Percentiles rank a stretch among this genome's conserved stretches.
Evolutionary conservation across 2,797 vertebrate genomes (phyloP).

Genomic region (Cossypha polioptera): DNA sequence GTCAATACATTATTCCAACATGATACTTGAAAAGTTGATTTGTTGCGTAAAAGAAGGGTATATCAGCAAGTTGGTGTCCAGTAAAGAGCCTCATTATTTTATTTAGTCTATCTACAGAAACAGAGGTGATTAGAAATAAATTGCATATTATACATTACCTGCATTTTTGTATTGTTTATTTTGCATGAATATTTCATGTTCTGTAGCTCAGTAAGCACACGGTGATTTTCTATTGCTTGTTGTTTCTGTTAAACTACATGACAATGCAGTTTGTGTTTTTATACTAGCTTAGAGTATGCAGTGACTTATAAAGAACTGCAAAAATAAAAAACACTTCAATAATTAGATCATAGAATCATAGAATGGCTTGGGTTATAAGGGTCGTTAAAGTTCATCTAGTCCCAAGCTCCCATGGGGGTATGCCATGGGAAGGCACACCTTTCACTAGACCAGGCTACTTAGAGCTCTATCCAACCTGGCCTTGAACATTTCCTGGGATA

Average conservation of each 20-base stretch:
- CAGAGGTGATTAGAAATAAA: not conserved
- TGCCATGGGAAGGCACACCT: not conserved
- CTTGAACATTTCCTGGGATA: not conserved
- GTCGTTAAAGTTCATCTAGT: not conserved
- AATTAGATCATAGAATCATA: not conserved
- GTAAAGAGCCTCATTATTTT: not conserved
- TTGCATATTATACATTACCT: not conserved
- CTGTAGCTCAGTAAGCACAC: not conserved
- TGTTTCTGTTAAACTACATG: not conserved
- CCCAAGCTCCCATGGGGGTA: accelerated
- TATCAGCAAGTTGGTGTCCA: not conserved
- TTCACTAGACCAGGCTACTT: not conserved
- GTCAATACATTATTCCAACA: not conserved
- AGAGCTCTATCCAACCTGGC: not conserved
- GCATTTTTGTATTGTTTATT: not conserved
- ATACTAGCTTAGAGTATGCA: not conserved
- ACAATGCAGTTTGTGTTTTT: not conserved
- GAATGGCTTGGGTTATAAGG: not conserved
- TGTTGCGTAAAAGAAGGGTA: not conserved
- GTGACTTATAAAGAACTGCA: not conserved
- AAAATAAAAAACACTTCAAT: not conserved
- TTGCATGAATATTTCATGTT: not conserved
- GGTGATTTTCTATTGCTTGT: not conserved
- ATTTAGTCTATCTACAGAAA: not conserved
- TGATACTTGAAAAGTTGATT: not conserved